Evolutionary conservation across 2,888 invertebrate species (phyloP), one percentile per base, ranked within the genome.

Genomic region (Diaprepes abbreviatus): DNA sequence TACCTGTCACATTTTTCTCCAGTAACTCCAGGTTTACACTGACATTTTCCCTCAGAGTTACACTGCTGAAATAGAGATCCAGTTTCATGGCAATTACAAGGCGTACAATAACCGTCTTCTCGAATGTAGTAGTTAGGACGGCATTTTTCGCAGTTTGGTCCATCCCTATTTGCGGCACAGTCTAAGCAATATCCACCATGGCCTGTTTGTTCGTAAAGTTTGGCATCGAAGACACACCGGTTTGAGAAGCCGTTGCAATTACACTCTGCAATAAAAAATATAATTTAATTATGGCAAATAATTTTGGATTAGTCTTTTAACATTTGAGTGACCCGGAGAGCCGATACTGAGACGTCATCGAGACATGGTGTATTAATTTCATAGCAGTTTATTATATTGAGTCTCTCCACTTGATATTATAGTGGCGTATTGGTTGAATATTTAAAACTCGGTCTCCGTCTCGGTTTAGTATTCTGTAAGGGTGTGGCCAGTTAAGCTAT

Each of bases 111-210:
- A 75, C 90, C 91, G 71, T 93, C 92, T 36, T 89, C 88, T 0
- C 92, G 89, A 83, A 95, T 92, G 84, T 92, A 98, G 86, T 90
- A 98, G 85, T 98, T 97, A 79, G 94, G 93, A 73, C 92, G 90
- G 84, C 99, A 99, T 16, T 93, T 87, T 83, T 99, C 98, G 82
- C 99, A 99, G 85, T 98, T 96, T 6, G 97, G 90, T 0, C 98
- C 98, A 77, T 93, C 96, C 0, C 98, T 90, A 86, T 98, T 96
- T 66, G 95, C 96, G 0, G 90, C 89, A 81, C 99, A 99, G 80
- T 98, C 96, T 68, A 93, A 86, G 80, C 99, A 99, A 79, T 97
- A 96, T 1, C 99, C 99, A 28, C 99, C 99, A 81, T 97, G 96
- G 0, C 98, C 98, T 0, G 96, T 97, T 74, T 88, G 83, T 75